These are phyloP conservation scores for Hemiprocne comata DNA, from an alignment of 2,113 vertebrate genomes.

Conservation along the genomic window DNA sequence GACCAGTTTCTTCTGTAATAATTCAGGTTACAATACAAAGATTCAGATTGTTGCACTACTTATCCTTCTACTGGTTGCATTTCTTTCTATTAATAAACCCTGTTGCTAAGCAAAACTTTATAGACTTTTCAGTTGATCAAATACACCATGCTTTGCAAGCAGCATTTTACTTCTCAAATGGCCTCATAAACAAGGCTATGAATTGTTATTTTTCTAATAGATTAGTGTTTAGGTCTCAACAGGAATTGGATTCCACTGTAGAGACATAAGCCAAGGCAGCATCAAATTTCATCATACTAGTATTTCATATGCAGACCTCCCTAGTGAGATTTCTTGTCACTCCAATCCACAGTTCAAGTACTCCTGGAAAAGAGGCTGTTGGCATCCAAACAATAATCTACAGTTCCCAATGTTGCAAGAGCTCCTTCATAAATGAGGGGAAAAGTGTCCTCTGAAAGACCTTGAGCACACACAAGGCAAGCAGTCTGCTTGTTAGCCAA, in stretches of 20 bases:
- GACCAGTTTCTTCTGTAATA: neutral
- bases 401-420: neutral
- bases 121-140: neutral
- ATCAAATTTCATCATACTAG: neutral
- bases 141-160: neutral
- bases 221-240: neutral
- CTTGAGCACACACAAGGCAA: neutral
- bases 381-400: neutral
- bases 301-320: neutral
- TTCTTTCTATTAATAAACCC: neutral
- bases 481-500: neutral
- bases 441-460: neutral
- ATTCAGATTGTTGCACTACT: neutral
- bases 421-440: neutral
- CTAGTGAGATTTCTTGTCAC: neutral
- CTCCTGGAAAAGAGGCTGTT: neutral
- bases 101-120: neutral
- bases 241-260: neutral
- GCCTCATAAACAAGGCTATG: neutral
- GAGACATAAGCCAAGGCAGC: neutral
- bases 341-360: neutral
- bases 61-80: rapidly evolving
- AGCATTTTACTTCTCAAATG: neutral
- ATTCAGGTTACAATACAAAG: neutral
- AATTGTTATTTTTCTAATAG: neutral